phyloP scores from a whole-genome alignment of 2,797 vertebrate species.

The Lithobates sylvaticus region DNA sequence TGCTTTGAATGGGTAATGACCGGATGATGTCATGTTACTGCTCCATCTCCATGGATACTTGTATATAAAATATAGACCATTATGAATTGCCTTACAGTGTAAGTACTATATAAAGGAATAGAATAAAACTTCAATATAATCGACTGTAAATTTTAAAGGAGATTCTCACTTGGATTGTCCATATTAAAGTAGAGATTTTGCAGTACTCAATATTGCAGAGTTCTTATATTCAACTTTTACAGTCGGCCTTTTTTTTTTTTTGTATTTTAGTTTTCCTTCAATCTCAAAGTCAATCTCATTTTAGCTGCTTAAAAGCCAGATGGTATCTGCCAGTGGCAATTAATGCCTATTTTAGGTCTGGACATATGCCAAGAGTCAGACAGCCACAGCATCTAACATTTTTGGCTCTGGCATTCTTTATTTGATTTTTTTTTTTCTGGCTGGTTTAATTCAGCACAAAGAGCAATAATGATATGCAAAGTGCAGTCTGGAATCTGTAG shows the following conservation, averaged over 20 bases:
- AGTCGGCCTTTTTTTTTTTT: neutral
- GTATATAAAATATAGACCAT: neutral
- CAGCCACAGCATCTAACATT: neutral
- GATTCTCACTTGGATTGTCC: no score
- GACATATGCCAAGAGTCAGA: neutral
- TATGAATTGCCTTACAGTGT: neutral
- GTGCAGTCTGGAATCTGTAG: neutral
- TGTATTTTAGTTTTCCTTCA: neutral
- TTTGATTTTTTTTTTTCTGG: neutral
- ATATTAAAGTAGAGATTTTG: no score
- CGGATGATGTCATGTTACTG: conserved; percentile 4
- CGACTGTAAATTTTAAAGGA: no score
- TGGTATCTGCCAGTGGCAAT: conserved; percentile 2
- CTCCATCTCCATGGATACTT: neutral
- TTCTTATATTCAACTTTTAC: neutral
- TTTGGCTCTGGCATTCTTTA: neutral
- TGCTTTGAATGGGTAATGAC: conserved; percentile 21
- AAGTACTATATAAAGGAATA: neutral
- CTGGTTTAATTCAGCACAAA: neutral
- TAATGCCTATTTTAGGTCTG: neutral
- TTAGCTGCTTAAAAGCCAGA: neutral
- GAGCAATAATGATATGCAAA: neutral
- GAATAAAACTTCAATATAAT: neutral
- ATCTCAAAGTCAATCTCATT: neutral
- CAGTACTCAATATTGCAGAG: neutral